Percentiles rank a stretch among this genome's conserved stretches.
phyloP scores from a whole-genome alignment of 1,140 invertebrate genomes.

The Aradophagus sp. region DNA sequence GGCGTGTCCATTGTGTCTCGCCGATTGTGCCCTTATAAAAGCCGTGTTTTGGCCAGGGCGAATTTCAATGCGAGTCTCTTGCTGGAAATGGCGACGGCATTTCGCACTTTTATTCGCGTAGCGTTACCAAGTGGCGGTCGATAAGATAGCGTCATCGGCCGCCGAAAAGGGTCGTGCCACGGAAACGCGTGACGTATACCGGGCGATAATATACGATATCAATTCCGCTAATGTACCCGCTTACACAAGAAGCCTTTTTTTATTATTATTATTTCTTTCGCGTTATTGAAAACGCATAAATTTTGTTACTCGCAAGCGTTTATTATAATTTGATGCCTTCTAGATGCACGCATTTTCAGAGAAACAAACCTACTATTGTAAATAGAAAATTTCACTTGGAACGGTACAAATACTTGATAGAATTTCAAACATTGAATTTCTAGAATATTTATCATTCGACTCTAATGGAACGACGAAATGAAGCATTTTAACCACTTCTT shows the following conservation, averaged over 20 bases:
- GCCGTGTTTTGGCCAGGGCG: constrained; percentile 22
- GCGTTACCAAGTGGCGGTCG: constrained; percentile 33
- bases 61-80: constrained; percentile 32
- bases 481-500: no score
- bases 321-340: background rate
- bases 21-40: constrained; percentile 39
- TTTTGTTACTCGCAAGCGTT: background rate
- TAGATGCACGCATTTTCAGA: no score
- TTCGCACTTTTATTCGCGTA: constrained; percentile 29
- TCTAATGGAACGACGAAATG: no score
- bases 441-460: no score
- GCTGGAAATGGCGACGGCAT: constrained; percentile 24
- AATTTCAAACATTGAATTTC: no score
- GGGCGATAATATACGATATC: constrained; percentile 28
- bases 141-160: constrained; percentile 39
- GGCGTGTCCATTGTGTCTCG: constrained; percentile 28
- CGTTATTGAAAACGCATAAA: constrained; percentile 20
- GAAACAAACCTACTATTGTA: no score
- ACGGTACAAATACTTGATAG: no score
- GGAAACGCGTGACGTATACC: constrained; percentile 20
- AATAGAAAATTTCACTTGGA: no score
- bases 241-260: no score
- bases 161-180: constrained; percentile 21
- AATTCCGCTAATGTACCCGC: constrained; percentile 24
- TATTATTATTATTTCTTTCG: background rate